phyloP scores from a whole-genome alignment of 2,888 invertebrate species.

The Doris montereyensis region DNA sequence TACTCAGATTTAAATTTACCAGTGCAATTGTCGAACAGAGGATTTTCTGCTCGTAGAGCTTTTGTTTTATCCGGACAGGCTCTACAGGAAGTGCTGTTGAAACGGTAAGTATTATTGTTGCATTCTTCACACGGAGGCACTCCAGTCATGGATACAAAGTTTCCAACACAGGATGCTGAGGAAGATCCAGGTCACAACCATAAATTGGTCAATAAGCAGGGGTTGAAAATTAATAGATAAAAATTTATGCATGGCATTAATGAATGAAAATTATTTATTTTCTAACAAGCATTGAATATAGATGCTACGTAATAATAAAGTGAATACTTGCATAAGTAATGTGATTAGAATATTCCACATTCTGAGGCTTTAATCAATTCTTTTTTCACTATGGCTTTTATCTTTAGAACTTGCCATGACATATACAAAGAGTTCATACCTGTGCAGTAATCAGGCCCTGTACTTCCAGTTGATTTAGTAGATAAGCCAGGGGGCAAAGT shows the following conservation, averaged over 20 bases:
- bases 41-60: constrained; percentile 36
- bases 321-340: no score
- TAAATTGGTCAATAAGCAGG: no score
- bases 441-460: constrained; percentile 22
- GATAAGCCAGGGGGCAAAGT: constrained; percentile 25
- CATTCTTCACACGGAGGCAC: constrained; percentile 46
- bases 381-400: no score
- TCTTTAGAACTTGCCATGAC: no score
- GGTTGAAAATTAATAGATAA: no score
- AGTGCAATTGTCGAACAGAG: constrained; percentile 31
- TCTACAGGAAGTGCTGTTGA: constrained; percentile 38
- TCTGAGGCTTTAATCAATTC: no score
- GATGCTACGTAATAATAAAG: no score
- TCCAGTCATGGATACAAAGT: constrained; percentile 40
- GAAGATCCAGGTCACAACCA: constrained; percentile 7
- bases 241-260: no score
- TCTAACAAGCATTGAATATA: no score
- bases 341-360: no score
- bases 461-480: constrained; percentile 21
- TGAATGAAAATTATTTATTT: no score
- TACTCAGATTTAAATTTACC: constrained; percentile 39
- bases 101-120: constrained; percentile 41
- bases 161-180: constrained; percentile 40
- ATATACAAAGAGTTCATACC: constrained; percentile 24
- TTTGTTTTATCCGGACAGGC: constrained; percentile 36